A percentile compares a stretch with the other conserved stretches of the same genome.
phyloP scores from a whole-genome alignment of 2,797 vertebrate species.

The Rhynchotus rufescens region DNA sequence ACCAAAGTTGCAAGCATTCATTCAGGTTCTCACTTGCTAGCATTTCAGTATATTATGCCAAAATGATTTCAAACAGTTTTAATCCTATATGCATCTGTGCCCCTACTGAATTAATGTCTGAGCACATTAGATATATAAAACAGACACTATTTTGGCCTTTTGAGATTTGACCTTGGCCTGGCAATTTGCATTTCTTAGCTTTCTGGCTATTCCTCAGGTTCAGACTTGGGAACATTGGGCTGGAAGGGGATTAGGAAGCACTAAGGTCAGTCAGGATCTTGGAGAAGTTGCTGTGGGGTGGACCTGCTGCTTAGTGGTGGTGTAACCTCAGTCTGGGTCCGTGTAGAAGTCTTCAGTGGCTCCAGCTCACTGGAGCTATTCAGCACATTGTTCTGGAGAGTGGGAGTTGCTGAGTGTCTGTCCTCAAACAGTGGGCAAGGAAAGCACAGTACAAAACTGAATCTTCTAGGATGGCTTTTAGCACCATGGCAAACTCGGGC shows the following conservation, averaged over 20 bases:
- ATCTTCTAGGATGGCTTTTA: background rate
- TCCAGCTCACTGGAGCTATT: background rate
- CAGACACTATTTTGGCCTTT: background rate
- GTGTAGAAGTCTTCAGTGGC: background rate
- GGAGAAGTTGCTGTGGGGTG: background rate
- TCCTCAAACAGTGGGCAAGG: background rate
- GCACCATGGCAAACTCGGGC: background rate
- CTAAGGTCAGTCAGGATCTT: background rate
- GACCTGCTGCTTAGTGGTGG: background rate
- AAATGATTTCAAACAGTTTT: background rate
- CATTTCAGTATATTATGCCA: background rate
- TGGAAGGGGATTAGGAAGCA: background rate
- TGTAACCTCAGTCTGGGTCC: background rate
- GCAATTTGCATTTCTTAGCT: background rate
- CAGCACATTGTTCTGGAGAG: background rate
- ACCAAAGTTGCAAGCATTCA: background rate
- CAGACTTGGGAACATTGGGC: background rate
- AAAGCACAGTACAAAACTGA: background rate
- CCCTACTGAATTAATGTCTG: background rate
- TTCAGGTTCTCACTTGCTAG: background rate
- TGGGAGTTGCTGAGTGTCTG: background rate
- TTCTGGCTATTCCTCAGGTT: background rate
- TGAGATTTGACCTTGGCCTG: background rate
- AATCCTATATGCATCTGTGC: background rate
- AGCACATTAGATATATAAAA: background rate